phyloP scores from a whole-genome alignment of 2,888 invertebrate species.

The Portevinia maculata region DNA sequence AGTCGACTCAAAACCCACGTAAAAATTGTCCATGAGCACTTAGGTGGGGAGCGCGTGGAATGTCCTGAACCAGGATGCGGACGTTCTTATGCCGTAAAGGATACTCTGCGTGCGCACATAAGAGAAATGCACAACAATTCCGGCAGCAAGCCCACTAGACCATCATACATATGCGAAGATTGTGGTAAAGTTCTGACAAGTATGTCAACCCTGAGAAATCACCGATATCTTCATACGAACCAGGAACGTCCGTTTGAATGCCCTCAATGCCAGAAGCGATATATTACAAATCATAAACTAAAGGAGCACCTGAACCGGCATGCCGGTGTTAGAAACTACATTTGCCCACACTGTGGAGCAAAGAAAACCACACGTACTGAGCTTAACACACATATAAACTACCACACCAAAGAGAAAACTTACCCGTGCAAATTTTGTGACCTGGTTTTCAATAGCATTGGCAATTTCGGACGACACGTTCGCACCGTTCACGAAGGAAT shows the following conservation, averaged over 20 bases:
- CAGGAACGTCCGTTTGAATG: slow-evolving; percentile 80
- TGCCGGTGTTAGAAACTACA: slow-evolving; percentile 81
- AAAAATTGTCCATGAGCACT: slow-evolving; percentile 79
- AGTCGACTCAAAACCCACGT: slow-evolving; percentile 79
- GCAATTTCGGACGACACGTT: slow-evolving; percentile 80
- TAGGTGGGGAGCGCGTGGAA: slow-evolving; percentile 75
- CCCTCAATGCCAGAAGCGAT: slow-evolving; percentile 80
- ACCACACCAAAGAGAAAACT: slow-evolving; percentile 81
- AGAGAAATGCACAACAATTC: slow-evolving; percentile 77
- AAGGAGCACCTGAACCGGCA: slow-evolving; percentile 81
- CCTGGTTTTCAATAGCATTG: slow-evolving; percentile 80
- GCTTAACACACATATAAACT: slow-evolving; percentile 80
- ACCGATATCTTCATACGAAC: slow-evolving; percentile 81
- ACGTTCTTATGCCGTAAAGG: slow-evolving; percentile 79
- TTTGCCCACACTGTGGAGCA: slow-evolving; percentile 81
- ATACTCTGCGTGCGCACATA: slow-evolving; percentile 80
- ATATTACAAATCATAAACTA: slow-evolving; percentile 80
- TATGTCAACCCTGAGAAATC: slow-evolving; percentile 80
- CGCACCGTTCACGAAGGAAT: slow-evolving; percentile 81
- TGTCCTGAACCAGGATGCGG: slow-evolving; percentile 79
- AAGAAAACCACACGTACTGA: slow-evolving; percentile 81
- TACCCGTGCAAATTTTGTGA: slow-evolving; percentile 81
- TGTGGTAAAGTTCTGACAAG: slow-evolving; percentile 81
- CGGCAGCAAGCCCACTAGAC: slow-evolving; percentile 75
- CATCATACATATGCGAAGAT: slow-evolving; percentile 79